Base-by-base conservation (phyloP, 2,888 invertebrate species). In the Xylophagus ater region DNA sequence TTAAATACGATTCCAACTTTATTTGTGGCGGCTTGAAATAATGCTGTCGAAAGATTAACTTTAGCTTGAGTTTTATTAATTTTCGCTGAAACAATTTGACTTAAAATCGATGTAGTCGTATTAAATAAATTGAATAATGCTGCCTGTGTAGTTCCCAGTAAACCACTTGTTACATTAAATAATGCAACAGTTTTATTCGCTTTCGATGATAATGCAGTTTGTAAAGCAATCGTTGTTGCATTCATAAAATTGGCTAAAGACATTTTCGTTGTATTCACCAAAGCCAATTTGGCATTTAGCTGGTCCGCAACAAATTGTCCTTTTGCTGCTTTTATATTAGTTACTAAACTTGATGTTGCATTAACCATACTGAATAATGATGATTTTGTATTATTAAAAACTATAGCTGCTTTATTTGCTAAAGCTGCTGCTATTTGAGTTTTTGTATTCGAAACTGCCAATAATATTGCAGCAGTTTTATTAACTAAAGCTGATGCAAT, bases 271-370 rank as follows among this genome's bases (percentile, higher is more conserved):
- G 32, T 20, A 20, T 39, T 39, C 10, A 28, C 39, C 26, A 33
- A 39, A 3, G 10, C 34, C 24, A 37, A 37, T 17, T 31, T 37
- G 5, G 37, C 37, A 31, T 37, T 37, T 24, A 37, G n/a, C 17
- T 37, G 30, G 31, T 31, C 31, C 15, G 31, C 31, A 12, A 37
- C 24, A n/a, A 37, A 37, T 14, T 37, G 37, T 5, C 31, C 37
- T 15, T 37, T 30, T 8, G 37, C 30, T 24, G 17, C 23, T 17
- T 37, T 37, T 4, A 37, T 31, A 18, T 15, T 31, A 2, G 23
- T 31, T 8, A 37, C 37, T 7, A 37, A 31, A 13, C 23, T 24
- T 12, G 31, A 23, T 4, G 37, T 37, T 21, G 37, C 37, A 17
- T 37, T 37, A n/a, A 37, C 12, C n/a, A 37, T n/a, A 3, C 20